Percentiles rank a stretch among this genome's conserved stretches.
These are phyloP conservation scores for Cinclus cinclus DNA, from an alignment of 2,113 vertebrate species.

Conservation along the genomic window DNA sequence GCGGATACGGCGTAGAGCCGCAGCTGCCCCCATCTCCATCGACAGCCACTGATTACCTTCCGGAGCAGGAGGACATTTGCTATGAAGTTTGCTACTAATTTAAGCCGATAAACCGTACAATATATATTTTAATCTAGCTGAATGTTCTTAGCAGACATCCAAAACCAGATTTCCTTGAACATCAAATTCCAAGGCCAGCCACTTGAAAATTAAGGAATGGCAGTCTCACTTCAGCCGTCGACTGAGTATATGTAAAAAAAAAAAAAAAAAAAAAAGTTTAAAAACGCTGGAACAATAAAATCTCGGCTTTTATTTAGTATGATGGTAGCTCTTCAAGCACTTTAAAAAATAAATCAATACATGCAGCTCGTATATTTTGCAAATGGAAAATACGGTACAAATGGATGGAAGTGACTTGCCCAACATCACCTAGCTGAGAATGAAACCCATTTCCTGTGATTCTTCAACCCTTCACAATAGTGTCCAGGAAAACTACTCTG, in stretches of 20 bases:
- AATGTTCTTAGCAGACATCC: background rate
- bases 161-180: background rate
- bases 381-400: background rate
- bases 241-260: background rate
- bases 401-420: background rate
- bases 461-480: background rate
- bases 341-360: background rate
- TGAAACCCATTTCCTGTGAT: background rate
- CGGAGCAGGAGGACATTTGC: background rate
- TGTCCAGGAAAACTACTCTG: background rate
- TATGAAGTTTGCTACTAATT: background rate
- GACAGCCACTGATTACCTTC: fast-evolving
- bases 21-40: background rate
- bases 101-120: fast-evolving
- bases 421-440: background rate
- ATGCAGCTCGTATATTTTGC: background rate
- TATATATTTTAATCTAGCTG: no score
- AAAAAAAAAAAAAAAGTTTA: background rate
- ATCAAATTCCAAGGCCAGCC: background rate
- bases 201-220: background rate
- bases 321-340: background rate
- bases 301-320: background rate
- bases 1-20: fast-evolving
- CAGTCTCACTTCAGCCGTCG: fast-evolving
- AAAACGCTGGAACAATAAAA: background rate